Evolutionary conservation across 2,888 invertebrate species (phyloP), one percentile per base, ranked within the genome.

Genomic region (Hanleya hanleyi): DNA sequence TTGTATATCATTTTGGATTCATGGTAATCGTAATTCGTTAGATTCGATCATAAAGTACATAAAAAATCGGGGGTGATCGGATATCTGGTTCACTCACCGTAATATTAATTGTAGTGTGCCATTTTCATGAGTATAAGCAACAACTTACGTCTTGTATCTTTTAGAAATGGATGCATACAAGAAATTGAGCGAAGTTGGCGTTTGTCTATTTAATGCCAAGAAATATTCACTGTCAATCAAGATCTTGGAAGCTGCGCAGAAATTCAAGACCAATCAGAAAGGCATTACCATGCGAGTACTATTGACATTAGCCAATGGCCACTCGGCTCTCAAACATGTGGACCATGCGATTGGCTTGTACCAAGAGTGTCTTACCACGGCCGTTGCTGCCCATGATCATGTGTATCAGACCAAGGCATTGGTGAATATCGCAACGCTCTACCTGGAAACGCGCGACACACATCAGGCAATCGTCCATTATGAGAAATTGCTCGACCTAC

Each of bases 391-490:
- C 1, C 87, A 90, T 73, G 89, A 90, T 70, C 79, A 84, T 76
- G 79, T 84, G 9, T 88, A 89, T 69, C 88, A 89, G 77, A 88
- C 87, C 6, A 89, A 88, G 73, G 79, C 87, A 5, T 77, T 90
- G 35, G 89, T 89, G 7, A 89, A 84, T 70, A 84, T 88, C 36
- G 90, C 89, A 22, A 88, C 87, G 5, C 77, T 89, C n/a, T 85
- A 86, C 77, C 77, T 87, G 22, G 86, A 88, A 51, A 76, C 78
- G 32, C 81, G 82, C 5, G 84, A 88, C 70, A 87, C 85, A 0
- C 84, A 88, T 61, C 84, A 85, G 57, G 88, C 88, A 32, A 86
- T 89, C 18, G 78, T 89, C 4, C 83, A 84, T 72, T 89, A 89
- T 75, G 87, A 88, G 79, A 87, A 85, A 70, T 82, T 89, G 41